Evolutionary conservation across 2,888 invertebrate species (phyloP).

Genomic region (Spisula solida): DNA sequence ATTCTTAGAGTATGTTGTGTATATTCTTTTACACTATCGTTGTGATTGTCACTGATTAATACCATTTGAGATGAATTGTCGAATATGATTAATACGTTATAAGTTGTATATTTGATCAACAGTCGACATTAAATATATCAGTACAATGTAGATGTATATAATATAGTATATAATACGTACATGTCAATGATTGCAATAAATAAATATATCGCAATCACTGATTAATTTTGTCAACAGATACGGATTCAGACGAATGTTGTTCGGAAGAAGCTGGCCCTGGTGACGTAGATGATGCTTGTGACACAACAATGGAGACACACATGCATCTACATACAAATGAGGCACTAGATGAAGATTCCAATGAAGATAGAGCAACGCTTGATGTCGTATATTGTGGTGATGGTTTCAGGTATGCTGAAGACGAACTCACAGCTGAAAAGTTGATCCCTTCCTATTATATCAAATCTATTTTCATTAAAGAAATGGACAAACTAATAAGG

Average conservation of each 20-base stretch:
- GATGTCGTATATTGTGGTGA: background rate
- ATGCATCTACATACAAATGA: background rate
- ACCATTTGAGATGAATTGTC: too few species aligned
- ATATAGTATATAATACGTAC: too few species aligned
- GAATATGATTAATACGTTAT: too few species aligned
- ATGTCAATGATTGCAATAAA: too few species aligned
- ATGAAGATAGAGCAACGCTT: background rate
- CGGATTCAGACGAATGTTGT: background rate
- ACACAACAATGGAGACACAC: background rate
- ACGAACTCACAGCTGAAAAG: constrained; percentile 51
- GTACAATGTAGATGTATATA: too few species aligned
- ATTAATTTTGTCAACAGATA: background rate
- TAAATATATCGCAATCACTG: background rate
- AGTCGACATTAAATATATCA: too few species aligned
- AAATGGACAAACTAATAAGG: constrained; percentile 28
- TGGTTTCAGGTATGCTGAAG: constrained; percentile 3
- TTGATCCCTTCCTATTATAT: constrained; percentile 59
- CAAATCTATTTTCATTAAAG: constrained; percentile 57
- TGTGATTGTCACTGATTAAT: too few species aligned
- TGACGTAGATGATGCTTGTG: background rate
- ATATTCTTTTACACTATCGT: too few species aligned
- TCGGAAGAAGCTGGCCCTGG: background rate
- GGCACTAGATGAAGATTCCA: background rate
- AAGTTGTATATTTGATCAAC: too few species aligned
- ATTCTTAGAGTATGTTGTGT: too few species aligned